A percentile compares a stretch with the other conserved stretches of the same genome.
Conservation (phyloP, 2,888 invertebrate species). For the Orthonychiurus folsomi region DNA sequence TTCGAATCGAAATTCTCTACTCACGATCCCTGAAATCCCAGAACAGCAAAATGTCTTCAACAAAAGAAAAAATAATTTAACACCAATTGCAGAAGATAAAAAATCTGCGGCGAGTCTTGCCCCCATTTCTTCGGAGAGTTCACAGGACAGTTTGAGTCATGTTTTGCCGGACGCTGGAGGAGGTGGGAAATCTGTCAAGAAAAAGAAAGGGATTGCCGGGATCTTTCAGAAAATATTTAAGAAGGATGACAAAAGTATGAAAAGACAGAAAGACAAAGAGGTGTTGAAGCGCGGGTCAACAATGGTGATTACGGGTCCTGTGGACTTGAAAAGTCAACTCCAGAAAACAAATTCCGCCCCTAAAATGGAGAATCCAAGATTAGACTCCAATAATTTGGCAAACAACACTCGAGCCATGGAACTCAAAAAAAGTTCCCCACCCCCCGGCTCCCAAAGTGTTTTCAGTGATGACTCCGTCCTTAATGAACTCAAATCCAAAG, state of each 20-base stretch:
- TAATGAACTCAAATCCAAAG: constrained; percentile 33
- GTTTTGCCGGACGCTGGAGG: not conserved
- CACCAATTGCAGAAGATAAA: not conserved
- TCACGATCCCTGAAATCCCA: constrained; percentile 28
- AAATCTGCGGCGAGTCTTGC: not conserved
- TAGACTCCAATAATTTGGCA: not conserved
- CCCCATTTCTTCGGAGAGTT: not conserved
- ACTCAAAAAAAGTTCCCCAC: not conserved
- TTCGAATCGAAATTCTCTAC: constrained; percentile 25
- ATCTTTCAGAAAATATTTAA: constrained; percentile 37
- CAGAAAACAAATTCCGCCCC: not conserved
- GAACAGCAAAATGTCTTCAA: constrained; percentile 8
- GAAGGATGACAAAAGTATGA: constrained; percentile 26
- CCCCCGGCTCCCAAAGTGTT: not conserved
- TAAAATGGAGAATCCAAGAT: not conserved
- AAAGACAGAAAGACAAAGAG: constrained; percentile 14
- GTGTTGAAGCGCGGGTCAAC: constrained; percentile 11
- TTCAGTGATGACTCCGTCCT: constrained; percentile 25
- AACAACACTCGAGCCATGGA: not conserved
- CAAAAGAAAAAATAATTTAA: not conserved
- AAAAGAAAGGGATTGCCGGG: constrained; percentile 25
- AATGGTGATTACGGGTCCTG: constrained; percentile 34
- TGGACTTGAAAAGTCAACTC: constrained; percentile 22
- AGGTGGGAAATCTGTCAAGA: constrained; percentile 12
- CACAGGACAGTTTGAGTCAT: not conserved